Conservation (phyloP, 1,140 invertebrate genomes). For the Brachystomella parvula region DNA sequence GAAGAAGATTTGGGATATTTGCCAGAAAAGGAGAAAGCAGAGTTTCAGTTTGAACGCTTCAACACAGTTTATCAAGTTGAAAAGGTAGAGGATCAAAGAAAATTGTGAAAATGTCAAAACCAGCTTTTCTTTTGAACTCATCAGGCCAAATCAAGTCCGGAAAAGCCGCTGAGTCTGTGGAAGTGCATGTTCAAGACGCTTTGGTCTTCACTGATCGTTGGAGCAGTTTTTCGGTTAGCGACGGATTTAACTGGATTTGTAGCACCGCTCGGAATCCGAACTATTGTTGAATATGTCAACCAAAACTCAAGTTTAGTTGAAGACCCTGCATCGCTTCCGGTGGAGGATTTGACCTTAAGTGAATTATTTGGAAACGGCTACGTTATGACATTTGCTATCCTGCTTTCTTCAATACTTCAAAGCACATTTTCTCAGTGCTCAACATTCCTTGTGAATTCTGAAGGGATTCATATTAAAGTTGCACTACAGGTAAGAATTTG, state of each 20-base stretch:
- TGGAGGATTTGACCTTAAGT: slow-evolving; percentile 44
- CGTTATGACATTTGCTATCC: slow-evolving; percentile 61
- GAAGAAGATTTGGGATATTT: slow-evolving; percentile 60
- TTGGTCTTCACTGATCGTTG: slow-evolving; percentile 62
- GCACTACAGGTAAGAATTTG: slow-evolving; percentile 59
- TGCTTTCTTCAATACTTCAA: slow-evolving; percentile 64
- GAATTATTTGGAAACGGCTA: slow-evolving; percentile 69
- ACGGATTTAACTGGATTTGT: slow-evolving; percentile 68
- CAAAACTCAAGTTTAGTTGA: no score
- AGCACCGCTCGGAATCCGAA: slow-evolving; percentile 54
- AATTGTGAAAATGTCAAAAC: slow-evolving; percentile 15
- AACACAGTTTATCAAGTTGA: slow-evolving; percentile 46
- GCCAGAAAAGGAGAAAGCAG: slow-evolving; percentile 54
- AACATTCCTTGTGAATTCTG: slow-evolving; percentile 69
- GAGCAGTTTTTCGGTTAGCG: slow-evolving; percentile 64
- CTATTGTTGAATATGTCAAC: slow-evolving; percentile 30
- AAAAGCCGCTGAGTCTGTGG: slow-evolving; percentile 48
- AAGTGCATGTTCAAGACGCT: slow-evolving; percentile 58
- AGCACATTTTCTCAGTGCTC: slow-evolving; percentile 74
- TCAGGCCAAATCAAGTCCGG: slow-evolving; percentile 17
- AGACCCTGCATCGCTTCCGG: neutral
- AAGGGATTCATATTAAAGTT: slow-evolving; percentile 68
- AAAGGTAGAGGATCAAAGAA: slow-evolving; percentile 42
- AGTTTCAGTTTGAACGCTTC: slow-evolving; percentile 50
- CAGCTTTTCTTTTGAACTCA: slow-evolving; percentile 17